A percentile compares a stretch with the other conserved stretches of the same genome.
phyloP scores from a whole-genome alignment of 2,113 vertebrate species.

The Baryphthengus martii region DNA sequence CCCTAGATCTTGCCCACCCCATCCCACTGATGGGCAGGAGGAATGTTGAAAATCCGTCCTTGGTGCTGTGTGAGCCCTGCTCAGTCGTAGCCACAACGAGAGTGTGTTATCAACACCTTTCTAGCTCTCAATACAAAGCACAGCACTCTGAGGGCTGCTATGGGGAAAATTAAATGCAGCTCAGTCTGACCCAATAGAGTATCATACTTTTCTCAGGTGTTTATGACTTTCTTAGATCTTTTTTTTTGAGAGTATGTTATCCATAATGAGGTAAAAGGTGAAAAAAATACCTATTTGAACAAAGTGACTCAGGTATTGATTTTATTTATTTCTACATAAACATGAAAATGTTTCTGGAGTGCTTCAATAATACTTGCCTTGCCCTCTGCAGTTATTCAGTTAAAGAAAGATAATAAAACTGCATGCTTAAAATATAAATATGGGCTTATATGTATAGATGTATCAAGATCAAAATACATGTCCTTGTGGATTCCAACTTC shows the following conservation, averaged over 20 bases:
- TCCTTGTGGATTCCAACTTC: not conserved
- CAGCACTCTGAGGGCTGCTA: too few relatives aligned
- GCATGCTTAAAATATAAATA: not conserved
- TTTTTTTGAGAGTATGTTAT: not conserved
- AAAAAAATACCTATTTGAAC: not conserved
- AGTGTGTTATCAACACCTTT: too few relatives aligned
- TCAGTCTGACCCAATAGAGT: too few relatives aligned
- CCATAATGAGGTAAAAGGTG: not conserved
- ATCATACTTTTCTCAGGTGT: not conserved
- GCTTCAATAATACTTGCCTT: not conserved
- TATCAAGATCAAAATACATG: not conserved
- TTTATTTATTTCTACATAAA: not conserved
- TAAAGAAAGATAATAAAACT: not conserved
- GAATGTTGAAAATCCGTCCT: too few relatives aligned
- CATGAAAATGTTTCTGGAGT: not conserved
- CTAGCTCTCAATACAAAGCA: too few relatives aligned
- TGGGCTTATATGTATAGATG: not conserved
- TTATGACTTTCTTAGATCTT: not conserved
- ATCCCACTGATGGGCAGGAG: too few relatives aligned
- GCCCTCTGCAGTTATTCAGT: not conserved
- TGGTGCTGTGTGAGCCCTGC: too few relatives aligned
- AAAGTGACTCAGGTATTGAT: not conserved
- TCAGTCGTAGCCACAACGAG: too few relatives aligned
- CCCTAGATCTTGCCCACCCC: too few relatives aligned
- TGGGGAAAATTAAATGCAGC: too few relatives aligned